Percentiles rank a stretch among this genome's conserved stretches.
phyloP scores from a whole-genome alignment of 2,113 vertebrate genomes.

The Syngnathus floridae region DNA sequence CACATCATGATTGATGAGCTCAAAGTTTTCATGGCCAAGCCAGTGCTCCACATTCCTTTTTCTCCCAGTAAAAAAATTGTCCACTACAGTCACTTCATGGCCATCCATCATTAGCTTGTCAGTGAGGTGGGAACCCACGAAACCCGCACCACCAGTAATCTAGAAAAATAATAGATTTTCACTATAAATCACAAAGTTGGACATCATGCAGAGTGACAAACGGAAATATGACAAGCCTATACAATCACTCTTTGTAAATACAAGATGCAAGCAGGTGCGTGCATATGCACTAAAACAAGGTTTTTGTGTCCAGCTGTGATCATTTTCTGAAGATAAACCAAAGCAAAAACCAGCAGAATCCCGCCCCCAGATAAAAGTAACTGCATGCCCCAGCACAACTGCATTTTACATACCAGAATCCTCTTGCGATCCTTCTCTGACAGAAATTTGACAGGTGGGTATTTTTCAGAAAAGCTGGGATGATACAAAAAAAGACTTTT shows the following conservation, averaged over 20 bases:
- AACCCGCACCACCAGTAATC: conserved; percentile 97
- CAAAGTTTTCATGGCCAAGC: conserved; percentile 98
- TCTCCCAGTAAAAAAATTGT: conserved; percentile 99
- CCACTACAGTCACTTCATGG: conserved; percentile 97
- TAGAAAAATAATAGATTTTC: conserved; percentile 39
- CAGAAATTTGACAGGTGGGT: conserved; percentile 95
- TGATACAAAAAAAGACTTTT: not conserved
- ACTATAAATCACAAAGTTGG: not conserved
- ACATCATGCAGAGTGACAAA: not conserved
- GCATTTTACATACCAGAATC: conserved; percentile 82
- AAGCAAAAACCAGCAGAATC: not conserved
- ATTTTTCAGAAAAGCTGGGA: conserved; percentile 90
- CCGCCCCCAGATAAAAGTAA: not conserved
- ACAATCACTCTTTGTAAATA: not conserved
- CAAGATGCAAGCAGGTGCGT: not conserved
- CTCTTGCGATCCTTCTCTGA: conserved; percentile 97
- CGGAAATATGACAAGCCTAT: not conserved
- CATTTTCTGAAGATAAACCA: not conserved
- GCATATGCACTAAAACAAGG: not conserved
- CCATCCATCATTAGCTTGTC: conserved; percentile 99
- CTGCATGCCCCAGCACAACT: not conserved
- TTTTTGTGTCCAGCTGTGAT: not conserved
- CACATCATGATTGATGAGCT: conserved; percentile 97
- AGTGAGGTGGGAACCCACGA: conserved; percentile 96
- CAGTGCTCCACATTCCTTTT: conserved; percentile 99